Evolutionary conservation across 2,797 vertebrate species (phyloP), one percentile per base, ranked within the genome.

Genomic region (Petrocephalus schoutedeni): DNA sequence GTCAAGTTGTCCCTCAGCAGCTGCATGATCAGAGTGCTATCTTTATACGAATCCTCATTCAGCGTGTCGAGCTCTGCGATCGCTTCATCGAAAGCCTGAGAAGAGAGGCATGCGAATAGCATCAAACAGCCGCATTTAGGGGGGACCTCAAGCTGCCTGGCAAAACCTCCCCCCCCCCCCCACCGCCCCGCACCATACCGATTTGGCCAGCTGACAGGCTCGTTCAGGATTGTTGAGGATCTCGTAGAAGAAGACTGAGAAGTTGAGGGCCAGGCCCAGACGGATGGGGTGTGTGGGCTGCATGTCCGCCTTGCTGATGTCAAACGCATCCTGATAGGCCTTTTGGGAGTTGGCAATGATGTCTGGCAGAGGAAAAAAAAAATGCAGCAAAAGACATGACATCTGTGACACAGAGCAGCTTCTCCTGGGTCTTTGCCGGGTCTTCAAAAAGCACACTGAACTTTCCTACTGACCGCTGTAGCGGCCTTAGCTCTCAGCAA

Each of bases 21-120:
- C 93, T 99, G 98, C 98, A 99, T 98, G 96, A 99, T 99, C 97
- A 99, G 95, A 85, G 97, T 98, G 96, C 98, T 99, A 97, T 99
- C 98, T 98, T 99, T 99, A 95, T 98, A 98, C 77, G 97, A 98
- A 88, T 99, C 98, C 92, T 95, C 95, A 89, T 96, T 97, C 95
- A 98, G 95, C 87, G 94, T 95, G 93, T 99, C 98, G 92, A 99
- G 97, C 93, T 96, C 95, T 91, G 95, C 92, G 89, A 98, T 97
- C 94, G 98, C 98, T 82, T 98, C 96, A 89, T 99, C 98, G 91
- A 98, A 98, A 92, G 98, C 97, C 98, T 99, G 88, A 32, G 32
- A 90, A 92, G 67, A 86, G 90, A 90, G 90, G 91, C 89, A 74
- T 86, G 74, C 77, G 12, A 91, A 23, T 14, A 4, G 28, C 85